Base-by-base conservation (phyloP, 1,140 invertebrate species). In the Anthonomus grandis region DNA sequence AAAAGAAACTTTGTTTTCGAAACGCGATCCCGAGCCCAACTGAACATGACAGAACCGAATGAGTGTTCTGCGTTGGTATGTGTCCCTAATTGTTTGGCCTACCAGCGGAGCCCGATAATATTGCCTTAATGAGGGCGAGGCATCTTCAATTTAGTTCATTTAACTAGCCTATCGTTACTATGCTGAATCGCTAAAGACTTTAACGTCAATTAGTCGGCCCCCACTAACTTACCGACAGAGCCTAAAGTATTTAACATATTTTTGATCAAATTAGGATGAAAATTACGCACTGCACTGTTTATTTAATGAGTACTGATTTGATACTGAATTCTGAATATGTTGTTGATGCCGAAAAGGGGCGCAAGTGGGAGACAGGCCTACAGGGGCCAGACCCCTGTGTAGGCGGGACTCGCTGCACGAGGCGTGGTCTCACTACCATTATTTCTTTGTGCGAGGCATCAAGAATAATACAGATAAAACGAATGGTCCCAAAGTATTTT, bases 281-380 rank as follows among this genome's bases (percentile, higher is more conserved):
- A 62, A 56, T 57, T 69, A 72, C 68, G 71, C 71, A 69, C 69
- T 66, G 65, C 70, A 73, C 70, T 73, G 71, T 73, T 73, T 73
- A 73, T 73, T 73, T 73, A 73, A 73, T 73, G 70, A 73, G 71
- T 72, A 73, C 71, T 73, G 71, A 73, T 73, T 73, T 71, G 70
- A 73, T 70, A 73, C 71, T 73, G 71, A 73, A 72, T 72, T 71
- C 65, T 70, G 69, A 72, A 70, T 72, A 70, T 70, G 65, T 67
- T 65, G 64, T 67, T 64, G 64, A 65, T 67, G 62, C 63, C 59
- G 59, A 53, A 60, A 62, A 54, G 62, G 57, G 58, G 51, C 51
- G 47, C 56, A 42, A 62, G 68, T 66, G 63, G 65, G 67, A 63
- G 64, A 60, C 47, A 51, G 57, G 39, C 63, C 64, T 65, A 69